These are phyloP conservation scores for Jacana jacana DNA, from an alignment of 2,113 vertebrate species.

Conservation along the genomic window DNA sequence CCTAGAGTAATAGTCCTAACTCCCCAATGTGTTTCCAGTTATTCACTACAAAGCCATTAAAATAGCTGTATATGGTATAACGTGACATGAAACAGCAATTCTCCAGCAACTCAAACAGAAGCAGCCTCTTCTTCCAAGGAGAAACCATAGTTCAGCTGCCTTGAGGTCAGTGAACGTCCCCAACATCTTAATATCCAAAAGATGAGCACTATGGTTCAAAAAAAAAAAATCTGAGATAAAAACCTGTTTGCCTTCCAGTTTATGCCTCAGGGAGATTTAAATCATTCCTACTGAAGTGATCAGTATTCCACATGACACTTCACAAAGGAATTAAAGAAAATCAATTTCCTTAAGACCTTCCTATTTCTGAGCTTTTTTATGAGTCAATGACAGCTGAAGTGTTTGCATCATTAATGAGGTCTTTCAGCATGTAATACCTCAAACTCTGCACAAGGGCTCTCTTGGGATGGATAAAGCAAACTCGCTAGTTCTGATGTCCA, in stretches of 20 bases:
- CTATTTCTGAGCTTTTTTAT: constrained; percentile 59
- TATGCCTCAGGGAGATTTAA: neutral
- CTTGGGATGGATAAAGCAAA: constrained; percentile 10
- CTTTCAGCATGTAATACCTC: constrained; percentile 58
- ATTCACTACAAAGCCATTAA: neutral
- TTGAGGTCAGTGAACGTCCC: neutral
- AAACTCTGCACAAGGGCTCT: constrained; percentile 11
- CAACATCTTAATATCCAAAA: neutral
- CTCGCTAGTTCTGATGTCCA: neutral
- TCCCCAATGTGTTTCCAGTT: neutral
- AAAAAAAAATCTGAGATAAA: neutral
- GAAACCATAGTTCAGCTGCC: neutral
- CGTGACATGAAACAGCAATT: neutral
- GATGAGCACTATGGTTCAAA: neutral
- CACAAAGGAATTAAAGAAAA: constrained; percentile 69
- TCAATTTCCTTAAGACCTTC: constrained; percentile 60
- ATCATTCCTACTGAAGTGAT: constrained; percentile 51
- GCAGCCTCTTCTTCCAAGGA: neutral
- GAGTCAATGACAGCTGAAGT: constrained; percentile 69
- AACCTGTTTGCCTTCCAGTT: neutral
- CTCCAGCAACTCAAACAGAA: neutral
- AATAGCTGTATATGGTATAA: neutral
- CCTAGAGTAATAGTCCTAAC: neutral
- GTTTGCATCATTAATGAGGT: constrained; percentile 56
- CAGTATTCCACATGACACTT: constrained; percentile 61